phyloP scores from a whole-genome alignment of 2,797 vertebrate genomes.

The Australoheros facetus region DNA sequence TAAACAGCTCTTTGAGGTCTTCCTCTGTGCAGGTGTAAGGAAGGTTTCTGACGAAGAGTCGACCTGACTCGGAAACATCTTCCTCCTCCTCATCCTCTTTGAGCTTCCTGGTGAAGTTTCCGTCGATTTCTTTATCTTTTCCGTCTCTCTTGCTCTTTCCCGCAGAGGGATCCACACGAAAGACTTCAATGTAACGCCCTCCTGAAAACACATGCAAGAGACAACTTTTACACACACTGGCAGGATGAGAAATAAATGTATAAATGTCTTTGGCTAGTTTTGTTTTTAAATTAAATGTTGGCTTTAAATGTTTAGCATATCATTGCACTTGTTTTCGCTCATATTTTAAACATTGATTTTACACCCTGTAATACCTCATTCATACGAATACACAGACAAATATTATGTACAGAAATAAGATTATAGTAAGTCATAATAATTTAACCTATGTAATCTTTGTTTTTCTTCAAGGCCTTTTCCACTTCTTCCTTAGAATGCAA shows the following conservation, averaged over 20 bases:
- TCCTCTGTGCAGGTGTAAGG: constrained; percentile 93
- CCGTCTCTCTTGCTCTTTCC: constrained; percentile 31
- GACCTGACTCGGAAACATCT: constrained; percentile 91
- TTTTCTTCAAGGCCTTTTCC: constrained; percentile 87
- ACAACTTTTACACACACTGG: neutral
- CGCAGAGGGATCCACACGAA: constrained; percentile 65
- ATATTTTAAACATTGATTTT: neutral
- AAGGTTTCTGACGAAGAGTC: constrained; percentile 94
- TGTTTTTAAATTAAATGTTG: neutral
- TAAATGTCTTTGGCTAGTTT: neutral
- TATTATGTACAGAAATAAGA: neutral
- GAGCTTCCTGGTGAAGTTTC: constrained; percentile 82
- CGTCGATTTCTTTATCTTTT: constrained; percentile 55
- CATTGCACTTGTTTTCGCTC: neutral
- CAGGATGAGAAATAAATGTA: neutral
- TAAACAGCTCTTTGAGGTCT: constrained; percentile 89
- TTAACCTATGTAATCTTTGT: constrained; percentile 94
- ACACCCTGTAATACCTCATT: neutral
- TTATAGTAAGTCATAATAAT: neutral
- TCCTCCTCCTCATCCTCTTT: constrained; percentile 92
- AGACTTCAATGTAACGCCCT: constrained; percentile 89
- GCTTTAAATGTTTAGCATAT: neutral
- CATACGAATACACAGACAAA: neutral
- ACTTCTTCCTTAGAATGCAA: constrained; percentile 88
- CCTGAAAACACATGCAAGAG: constrained; percentile 71